These are phyloP conservation scores for Tinea semifulvella DNA, from an alignment of 2,888 invertebrate species.

Conservation along the genomic window DNA sequence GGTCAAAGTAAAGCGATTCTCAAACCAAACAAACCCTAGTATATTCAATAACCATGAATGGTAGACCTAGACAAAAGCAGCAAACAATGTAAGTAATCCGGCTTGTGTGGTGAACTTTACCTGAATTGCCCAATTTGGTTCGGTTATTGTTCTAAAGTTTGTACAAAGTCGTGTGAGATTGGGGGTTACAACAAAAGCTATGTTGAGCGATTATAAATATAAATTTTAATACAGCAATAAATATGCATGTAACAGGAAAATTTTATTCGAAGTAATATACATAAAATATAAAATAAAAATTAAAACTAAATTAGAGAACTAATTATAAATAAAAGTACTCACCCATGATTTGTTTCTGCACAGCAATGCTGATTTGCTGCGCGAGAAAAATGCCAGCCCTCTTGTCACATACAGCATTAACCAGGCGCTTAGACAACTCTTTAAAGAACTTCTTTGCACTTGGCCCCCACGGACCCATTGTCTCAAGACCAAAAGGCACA, in stretches of 20 bases:
- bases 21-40: neutral
- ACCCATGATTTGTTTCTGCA: too few species aligned
- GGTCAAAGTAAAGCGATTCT: too few species aligned
- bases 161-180: constrained; percentile 1
- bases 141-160: neutral
- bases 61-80: neutral
- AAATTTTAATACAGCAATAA: neutral
- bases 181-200: too few species aligned
- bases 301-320: constrained; percentile 1
- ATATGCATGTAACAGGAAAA: neutral
- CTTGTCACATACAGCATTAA: too few species aligned
- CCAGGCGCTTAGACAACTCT: too few species aligned
- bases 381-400: too few species aligned
- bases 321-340: too few species aligned
- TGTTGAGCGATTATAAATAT: too few species aligned
- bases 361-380: too few species aligned
- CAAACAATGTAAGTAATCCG: constrained; percentile 5
- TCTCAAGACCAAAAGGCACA: too few species aligned
- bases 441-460: too few species aligned
- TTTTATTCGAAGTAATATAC: neutral
- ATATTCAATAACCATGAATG: neutral
- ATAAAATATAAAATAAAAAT: neutral
- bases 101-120: neutral
- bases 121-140: constrained; percentile 1
- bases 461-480: too few species aligned